These are phyloP conservation scores for Pseudomugil gertrudae DNA, from an alignment of 2,797 vertebrate genomes.

Conservation along the genomic window DNA sequence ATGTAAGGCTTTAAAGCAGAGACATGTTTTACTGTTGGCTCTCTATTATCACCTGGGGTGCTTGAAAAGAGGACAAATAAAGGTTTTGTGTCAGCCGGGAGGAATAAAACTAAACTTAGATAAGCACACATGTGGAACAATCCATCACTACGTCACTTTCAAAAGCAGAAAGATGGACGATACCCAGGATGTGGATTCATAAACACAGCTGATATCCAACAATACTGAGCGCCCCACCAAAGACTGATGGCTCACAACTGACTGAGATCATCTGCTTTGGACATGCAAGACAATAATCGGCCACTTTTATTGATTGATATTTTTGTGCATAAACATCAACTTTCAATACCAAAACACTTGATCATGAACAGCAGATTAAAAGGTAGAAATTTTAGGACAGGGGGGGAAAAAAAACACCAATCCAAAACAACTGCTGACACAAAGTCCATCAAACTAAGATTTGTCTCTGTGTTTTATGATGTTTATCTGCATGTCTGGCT, in stretches of 20 bases:
- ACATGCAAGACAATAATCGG: neutral
- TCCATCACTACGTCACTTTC: conserved; percentile 28
- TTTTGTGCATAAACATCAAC: neutral
- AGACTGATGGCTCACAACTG: neutral
- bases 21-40: conserved; percentile 56
- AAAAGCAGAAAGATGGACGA: conserved; percentile 1
- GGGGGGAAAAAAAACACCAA: conserved; percentile 23
- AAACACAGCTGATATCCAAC: neutral
- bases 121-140: conserved; percentile 43
- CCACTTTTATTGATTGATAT: neutral
- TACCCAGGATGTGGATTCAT: neutral
- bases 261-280: too few species aligned
- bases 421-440: conserved; percentile 47
- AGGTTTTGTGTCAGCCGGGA: conserved; percentile 47
- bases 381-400: conserved; percentile 1
- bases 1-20: conserved; percentile 42
- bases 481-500: conserved; percentile 53
- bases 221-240: neutral
- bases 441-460: conserved; percentile 56
- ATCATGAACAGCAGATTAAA: neutral
- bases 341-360: neutral
- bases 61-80: conserved; percentile 33
- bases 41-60: conserved; percentile 61
- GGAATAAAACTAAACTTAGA: conserved; percentile 32
- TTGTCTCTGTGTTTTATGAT: conserved; percentile 54